These are phyloP conservation scores for Crax fasciolata DNA, from an alignment of 2,797 vertebrate genomes.

Conservation along the genomic window DNA sequence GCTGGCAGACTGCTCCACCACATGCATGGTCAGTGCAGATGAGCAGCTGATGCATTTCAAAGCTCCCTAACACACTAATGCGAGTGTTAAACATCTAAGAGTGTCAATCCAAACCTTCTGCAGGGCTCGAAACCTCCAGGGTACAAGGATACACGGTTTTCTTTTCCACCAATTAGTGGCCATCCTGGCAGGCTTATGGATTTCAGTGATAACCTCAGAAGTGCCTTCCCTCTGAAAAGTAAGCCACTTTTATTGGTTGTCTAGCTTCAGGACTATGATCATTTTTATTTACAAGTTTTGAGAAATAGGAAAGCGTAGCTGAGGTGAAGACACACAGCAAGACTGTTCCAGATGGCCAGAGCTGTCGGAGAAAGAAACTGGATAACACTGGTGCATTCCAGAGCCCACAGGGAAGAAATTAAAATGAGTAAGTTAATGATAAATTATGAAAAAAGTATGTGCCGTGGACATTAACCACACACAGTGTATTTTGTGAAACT, in stretches of 20 bases:
- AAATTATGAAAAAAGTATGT: conserved; percentile 68
- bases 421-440: conserved; percentile 66
- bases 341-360: conserved; percentile 57
- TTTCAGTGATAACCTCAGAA: neutral
- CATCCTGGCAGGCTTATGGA: neutral
- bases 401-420: conserved; percentile 57
- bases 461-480: conserved; percentile 66
- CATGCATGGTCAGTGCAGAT: rapidly evolving
- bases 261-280: neutral
- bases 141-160: neutral
- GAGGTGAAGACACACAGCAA: conserved; percentile 56
- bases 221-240: neutral
- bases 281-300: conserved; percentile 50
- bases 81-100: neutral
- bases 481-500: conserved; percentile 41
- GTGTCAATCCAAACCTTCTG: neutral
- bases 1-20: neutral
- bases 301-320: conserved; percentile 48
- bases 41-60: neutral
- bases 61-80: neutral
- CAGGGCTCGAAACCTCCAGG: neutral
- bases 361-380: conserved; percentile 39
- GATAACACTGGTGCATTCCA: conserved; percentile 49
- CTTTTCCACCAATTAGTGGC: neutral
- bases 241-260: neutral